These are phyloP conservation scores for Chaenodraco wilsoni DNA, from an alignment of 2,797 vertebrate species.

Conservation along the genomic window DNA sequence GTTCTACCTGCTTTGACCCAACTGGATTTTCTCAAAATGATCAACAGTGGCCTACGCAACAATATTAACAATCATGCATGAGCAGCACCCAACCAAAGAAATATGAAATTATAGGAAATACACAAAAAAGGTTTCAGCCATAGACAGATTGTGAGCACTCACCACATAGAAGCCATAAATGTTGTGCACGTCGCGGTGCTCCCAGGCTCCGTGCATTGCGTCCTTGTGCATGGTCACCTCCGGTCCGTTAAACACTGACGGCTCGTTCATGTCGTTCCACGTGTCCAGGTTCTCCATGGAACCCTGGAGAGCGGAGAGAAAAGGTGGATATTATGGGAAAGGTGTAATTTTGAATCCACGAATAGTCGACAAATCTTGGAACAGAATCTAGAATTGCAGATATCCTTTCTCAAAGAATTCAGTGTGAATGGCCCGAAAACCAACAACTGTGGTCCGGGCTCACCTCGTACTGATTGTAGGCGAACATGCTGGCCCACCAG, in stretches of 20 bases:
- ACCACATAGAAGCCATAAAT: conserved; percentile 96
- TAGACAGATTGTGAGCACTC: conserved; percentile 43
- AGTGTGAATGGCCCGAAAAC: too few species aligned
- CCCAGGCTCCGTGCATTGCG: conserved; percentile 89
- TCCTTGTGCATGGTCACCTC: conserved; percentile 98
- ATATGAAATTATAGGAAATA: neutral
- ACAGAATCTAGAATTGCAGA: neutral
- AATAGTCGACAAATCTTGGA: neutral
- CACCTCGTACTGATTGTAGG: conserved; percentile 88
- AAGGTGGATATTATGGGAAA: neutral
- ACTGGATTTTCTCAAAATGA: neutral
- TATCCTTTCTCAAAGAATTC: neutral
- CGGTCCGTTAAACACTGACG: conserved; percentile 93
- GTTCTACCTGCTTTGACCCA: neutral
- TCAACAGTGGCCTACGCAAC: neutral
- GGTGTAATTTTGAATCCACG: neutral
- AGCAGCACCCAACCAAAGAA: neutral
- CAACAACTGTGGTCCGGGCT: neutral
- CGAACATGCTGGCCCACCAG: conserved; percentile 94
- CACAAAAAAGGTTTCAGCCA: neutral
- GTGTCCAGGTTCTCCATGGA: conserved; percentile 88
- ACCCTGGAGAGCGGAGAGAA: conserved; percentile 77
- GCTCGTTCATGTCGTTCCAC: conserved; percentile 98
- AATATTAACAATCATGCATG: neutral
- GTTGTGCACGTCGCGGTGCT: conserved; percentile 93